These are phyloP conservation scores for Morpho helenor DNA, from an alignment of 2,888 invertebrate species.

Conservation along the genomic window DNA sequence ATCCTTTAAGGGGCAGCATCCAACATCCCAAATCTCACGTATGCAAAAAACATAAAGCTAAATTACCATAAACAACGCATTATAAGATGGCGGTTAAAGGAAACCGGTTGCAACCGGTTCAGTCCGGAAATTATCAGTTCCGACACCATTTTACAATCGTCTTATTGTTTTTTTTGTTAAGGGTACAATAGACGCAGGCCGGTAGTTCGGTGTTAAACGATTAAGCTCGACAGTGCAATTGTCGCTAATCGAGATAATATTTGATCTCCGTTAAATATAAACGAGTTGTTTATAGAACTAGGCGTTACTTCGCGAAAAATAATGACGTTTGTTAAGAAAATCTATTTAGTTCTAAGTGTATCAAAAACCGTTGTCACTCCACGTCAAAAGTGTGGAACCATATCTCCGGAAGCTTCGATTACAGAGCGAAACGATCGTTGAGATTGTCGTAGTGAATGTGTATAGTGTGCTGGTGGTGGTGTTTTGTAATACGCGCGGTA, in stretches of 20 bases:
- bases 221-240: slow-evolving; percentile 36
- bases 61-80: slow-evolving; percentile 78
- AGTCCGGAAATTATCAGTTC: slow-evolving; percentile 60
- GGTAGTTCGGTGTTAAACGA: slow-evolving; percentile 48
- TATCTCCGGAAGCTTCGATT: no score
- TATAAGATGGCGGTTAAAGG: slow-evolving; percentile 53
- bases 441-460: no score
- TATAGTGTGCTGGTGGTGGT: no score
- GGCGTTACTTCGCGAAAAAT: no score
- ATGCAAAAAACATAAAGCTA: slow-evolving; percentile 50
- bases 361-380: no score
- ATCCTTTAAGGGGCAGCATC: slow-evolving; percentile 61
- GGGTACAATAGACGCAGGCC: slow-evolving; percentile 47
- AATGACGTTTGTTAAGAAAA: no score
- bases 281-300: no score
- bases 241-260: neutral
- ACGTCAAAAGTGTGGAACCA: no score
- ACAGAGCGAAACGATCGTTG: no score
- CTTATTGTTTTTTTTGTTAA: slow-evolving; percentile 53
- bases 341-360: no score
- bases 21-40: slow-evolving; percentile 41
- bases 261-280: no score
- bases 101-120: slow-evolving; percentile 63
- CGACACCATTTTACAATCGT: slow-evolving; percentile 64
- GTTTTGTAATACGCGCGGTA: no score